A percentile compares a stretch with the other conserved stretches of the same genome.
Conservation (phyloP, 1,140 invertebrate species). For the Ruditapes philippinarum region DNA sequence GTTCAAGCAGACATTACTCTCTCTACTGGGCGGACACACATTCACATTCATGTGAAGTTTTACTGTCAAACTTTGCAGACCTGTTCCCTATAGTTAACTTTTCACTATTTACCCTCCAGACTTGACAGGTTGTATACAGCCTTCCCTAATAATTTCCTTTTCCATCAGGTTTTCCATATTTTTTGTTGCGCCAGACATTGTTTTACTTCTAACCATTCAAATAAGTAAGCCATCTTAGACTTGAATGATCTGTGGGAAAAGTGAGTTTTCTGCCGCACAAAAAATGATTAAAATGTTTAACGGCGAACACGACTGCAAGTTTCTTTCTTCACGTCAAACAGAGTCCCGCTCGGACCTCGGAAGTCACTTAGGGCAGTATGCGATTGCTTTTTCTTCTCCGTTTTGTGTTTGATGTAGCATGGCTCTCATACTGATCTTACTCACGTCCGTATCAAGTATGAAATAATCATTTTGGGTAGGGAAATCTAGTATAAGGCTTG, state of each 20-base stretch:
- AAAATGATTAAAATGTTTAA: conserved; percentile 49
- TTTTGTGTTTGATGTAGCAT: conserved; percentile 83
- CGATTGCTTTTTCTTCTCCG: conserved; percentile 48
- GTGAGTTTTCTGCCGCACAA: background rate
- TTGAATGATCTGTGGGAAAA: background rate
- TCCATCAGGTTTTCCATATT: too few relatives aligned
- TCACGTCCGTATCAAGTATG: conserved; percentile 86
- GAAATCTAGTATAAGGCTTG: too few relatives aligned
- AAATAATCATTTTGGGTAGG: conserved; percentile 79
- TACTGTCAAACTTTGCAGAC: too few relatives aligned
- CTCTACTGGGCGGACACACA: too few relatives aligned
- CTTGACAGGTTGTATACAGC: too few relatives aligned
- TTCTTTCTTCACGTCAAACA: conserved; percentile 16
- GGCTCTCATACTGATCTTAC: conserved; percentile 81
- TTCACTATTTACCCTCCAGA: too few relatives aligned
- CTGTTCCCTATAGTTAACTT: too few relatives aligned
- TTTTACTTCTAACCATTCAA: too few relatives aligned
- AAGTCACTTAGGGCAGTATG: conserved; percentile 30
- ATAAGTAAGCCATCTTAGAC: background rate
- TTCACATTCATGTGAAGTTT: too few relatives aligned
- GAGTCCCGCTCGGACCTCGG: conserved; percentile 10
- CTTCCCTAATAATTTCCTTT: too few relatives aligned
- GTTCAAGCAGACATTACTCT: too few relatives aligned
- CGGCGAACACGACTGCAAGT: conserved; percentile 61
- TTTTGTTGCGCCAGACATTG: too few relatives aligned